A percentile compares a stretch with the other conserved stretches of the same genome.
phyloP scores from a whole-genome alignment of 1,140 invertebrate genomes.

The Nasonia longicornis region DNA sequence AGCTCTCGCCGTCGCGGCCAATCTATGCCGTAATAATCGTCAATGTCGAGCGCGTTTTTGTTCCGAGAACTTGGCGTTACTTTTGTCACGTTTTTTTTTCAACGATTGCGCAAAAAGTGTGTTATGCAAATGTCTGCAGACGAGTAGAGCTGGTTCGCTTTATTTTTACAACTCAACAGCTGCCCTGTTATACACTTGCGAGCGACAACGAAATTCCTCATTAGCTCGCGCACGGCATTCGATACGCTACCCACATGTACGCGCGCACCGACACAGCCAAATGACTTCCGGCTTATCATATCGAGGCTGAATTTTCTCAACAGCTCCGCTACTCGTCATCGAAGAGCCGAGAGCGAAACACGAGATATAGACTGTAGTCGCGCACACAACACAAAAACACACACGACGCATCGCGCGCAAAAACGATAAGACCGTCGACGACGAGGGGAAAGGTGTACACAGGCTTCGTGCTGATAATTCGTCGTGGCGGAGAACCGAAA shows the following conservation, averaged over 20 bases:
- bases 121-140: neutral
- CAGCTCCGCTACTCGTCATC: neutral
- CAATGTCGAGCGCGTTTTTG: neutral
- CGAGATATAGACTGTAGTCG: neutral
- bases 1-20: neutral
- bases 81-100: neutral
- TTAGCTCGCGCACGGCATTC: neutral
- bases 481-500: neutral
- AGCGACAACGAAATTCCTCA: neutral
- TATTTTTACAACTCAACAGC: neutral
- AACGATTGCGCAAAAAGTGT: neutral
- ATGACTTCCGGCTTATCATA: neutral
- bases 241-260: neutral
- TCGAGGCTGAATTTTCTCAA: constrained; percentile 4
- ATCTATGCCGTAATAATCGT: neutral
- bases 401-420: neutral
- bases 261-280: neutral
- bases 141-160: neutral
- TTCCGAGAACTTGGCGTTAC: constrained; percentile 16
- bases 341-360: neutral
- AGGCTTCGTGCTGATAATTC: constrained; percentile 19
- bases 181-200: neutral
- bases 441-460: neutral
- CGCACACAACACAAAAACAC: neutral
- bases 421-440: neutral